phyloP scores from a whole-genome alignment of 2,113 vertebrate species.

The Sphaerodactylus townsendi region DNA sequence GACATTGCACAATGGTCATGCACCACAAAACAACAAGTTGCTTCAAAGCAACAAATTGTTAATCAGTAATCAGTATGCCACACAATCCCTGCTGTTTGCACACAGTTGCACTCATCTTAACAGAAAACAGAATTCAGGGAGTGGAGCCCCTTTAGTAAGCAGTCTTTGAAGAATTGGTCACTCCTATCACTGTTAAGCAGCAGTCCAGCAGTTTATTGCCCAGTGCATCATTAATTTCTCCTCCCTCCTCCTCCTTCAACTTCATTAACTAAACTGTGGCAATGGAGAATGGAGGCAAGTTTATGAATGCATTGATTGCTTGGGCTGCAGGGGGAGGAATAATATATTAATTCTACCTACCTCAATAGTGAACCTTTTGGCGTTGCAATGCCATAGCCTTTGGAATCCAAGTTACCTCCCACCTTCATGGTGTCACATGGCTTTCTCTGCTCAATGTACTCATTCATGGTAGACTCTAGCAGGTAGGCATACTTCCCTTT shows the following conservation, averaged over 20 bases:
- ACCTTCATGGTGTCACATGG: slow-evolving; percentile 99
- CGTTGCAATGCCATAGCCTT: slow-evolving; percentile 98
- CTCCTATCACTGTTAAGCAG: slow-evolving; percentile 38
- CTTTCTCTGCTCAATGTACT: slow-evolving; percentile 97
- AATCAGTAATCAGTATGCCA: slow-evolving; percentile 61
- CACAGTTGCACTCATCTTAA: slow-evolving; percentile 52
- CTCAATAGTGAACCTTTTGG: slow-evolving; percentile 96
- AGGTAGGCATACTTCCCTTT: slow-evolving; percentile 99
- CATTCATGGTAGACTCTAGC: slow-evolving; percentile 98
- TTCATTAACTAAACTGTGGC: slow-evolving; percentile 27
- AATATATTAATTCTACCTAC: slow-evolving; percentile 79
- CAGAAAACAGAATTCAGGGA: slow-evolving; percentile 53
- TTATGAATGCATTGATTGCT: slow-evolving; percentile 55
- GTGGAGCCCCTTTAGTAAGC: slow-evolving; percentile 63
- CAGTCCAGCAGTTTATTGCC: slow-evolving; percentile 24
- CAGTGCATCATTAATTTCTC: background rate
- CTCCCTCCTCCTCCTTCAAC: slow-evolving; percentile 29
- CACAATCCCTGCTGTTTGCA: slow-evolving; percentile 54
- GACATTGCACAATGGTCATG: slow-evolving; percentile 57
- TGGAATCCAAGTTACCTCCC: slow-evolving; percentile 99
- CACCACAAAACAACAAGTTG: slow-evolving; percentile 33
- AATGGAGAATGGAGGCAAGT: slow-evolving; percentile 50
- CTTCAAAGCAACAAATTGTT: slow-evolving; percentile 49
- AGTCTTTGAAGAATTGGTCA: slow-evolving; percentile 50
- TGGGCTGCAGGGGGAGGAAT: slow-evolving; percentile 38